Conservation (phyloP, 2,797 vertebrate genomes). For the Sandelia bainsii region DNA sequence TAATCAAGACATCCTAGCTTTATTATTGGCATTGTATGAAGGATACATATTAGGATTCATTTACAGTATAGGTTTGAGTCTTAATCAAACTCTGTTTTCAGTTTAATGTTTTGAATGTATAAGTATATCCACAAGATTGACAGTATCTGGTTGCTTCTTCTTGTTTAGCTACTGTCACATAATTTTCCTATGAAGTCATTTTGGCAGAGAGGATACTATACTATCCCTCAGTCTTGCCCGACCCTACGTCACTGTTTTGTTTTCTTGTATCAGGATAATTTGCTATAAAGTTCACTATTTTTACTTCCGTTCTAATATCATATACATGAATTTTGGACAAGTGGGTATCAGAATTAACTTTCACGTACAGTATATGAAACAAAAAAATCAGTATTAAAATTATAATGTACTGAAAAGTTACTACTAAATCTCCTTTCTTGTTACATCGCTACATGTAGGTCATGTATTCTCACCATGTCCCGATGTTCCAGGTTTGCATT, state of each 20-base stretch:
- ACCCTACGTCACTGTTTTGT: background rate
- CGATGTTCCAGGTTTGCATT: constrained; percentile 93
- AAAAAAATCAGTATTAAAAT: no score
- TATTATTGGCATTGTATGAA: background rate
- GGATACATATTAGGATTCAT: background rate
- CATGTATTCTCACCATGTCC: constrained; percentile 90
- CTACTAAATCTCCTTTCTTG: background rate
- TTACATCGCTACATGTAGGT: background rate
- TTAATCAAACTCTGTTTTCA: background rate
- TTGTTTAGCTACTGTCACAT: background rate
- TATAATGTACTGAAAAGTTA: no score
- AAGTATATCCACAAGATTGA: background rate
- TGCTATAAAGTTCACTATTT: background rate
- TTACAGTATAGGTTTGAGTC: background rate
- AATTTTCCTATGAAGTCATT: background rate
- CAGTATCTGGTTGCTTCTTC: background rate
- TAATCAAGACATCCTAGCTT: constrained; percentile 7
- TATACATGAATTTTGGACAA: no score
- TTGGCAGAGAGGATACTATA: background rate
- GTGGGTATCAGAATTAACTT: no score
- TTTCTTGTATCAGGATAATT: background rate
- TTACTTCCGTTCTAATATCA: no score
- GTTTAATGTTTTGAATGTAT: background rate
- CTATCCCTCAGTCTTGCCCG: background rate
- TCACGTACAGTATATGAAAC: no score